Evolutionary conservation across 2,797 vertebrate genomes (phyloP).

Genomic region (Rousettus madagascariensis): DNA sequence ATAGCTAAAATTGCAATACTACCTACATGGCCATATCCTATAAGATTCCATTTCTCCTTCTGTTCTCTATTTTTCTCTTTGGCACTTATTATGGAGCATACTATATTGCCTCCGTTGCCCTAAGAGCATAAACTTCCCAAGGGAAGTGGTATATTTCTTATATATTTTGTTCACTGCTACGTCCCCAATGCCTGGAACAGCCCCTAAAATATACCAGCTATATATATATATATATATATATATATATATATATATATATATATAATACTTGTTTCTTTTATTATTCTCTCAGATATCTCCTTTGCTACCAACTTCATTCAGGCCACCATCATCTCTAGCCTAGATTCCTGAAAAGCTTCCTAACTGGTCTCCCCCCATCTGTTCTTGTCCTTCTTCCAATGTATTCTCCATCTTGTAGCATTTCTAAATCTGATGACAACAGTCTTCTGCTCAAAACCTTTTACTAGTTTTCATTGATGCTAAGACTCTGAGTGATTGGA

Average conservation of each 20-base stretch:
- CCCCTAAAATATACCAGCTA: neutral
- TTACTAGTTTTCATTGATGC: neutral
- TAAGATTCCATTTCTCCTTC: neutral
- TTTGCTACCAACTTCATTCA: neutral
- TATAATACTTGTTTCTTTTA: neutral
- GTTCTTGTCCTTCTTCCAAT: neutral
- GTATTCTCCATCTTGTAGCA: neutral
- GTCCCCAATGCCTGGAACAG: neutral
- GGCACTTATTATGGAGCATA: too few relatives aligned
- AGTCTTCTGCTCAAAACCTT: neutral
- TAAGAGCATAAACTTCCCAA: neutral
- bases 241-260: too few relatives aligned
- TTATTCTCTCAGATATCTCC: neutral
- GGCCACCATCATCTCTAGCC: neutral
- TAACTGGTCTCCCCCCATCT: neutral
- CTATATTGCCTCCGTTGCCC: neutral
- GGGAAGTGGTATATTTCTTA: neutral
- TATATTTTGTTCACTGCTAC: neutral
- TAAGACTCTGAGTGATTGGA: neutral
- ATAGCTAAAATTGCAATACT: neutral
- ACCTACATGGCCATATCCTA: neutral
- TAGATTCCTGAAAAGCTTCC: neutral
- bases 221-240: too few relatives aligned
- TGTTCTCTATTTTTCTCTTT: neutral
- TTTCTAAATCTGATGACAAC: neutral